Evolutionary conservation across 2,113 vertebrate species (phyloP).

Genomic region (Oreochromis tanganicae): DNA sequence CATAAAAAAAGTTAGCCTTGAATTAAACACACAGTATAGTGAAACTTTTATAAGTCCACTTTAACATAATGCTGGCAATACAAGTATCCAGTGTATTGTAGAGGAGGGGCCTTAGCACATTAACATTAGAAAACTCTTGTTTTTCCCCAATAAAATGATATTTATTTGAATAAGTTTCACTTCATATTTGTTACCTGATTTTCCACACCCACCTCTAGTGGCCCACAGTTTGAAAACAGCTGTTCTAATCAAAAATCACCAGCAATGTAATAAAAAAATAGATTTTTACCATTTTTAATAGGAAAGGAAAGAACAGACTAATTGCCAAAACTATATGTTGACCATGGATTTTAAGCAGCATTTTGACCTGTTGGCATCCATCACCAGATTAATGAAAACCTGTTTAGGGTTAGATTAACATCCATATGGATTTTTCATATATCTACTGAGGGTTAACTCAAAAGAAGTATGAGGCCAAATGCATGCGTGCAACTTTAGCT

Average conservation of each 20-base stretch:
- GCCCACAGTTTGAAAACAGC: neutral
- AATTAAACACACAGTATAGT: neutral
- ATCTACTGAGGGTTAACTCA: neutral
- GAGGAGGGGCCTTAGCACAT: neutral
- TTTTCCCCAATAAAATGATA: neutral
- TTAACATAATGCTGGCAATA: neutral
- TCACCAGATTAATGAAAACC: neutral
- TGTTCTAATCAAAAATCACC: neutral
- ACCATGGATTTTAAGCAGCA: neutral
- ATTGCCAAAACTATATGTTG: neutral
- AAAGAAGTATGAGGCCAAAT: neutral
- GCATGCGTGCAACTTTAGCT: neutral
- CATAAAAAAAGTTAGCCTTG: neutral
- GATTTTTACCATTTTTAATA: neutral
- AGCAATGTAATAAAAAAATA: neutral
- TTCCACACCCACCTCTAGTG: neutral
- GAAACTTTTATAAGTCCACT: neutral
- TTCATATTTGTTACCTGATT: neutral
- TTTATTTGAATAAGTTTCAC: neutral
- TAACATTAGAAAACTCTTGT: neutral
- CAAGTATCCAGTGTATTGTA: neutral
- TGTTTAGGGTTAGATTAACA: neutral
- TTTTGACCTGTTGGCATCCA: neutral
- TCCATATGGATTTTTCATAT: neutral
- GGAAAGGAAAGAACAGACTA: neutral